Conservation (phyloP, 2,113 vertebrate species). For the Ariopsis seemanni region DNA sequence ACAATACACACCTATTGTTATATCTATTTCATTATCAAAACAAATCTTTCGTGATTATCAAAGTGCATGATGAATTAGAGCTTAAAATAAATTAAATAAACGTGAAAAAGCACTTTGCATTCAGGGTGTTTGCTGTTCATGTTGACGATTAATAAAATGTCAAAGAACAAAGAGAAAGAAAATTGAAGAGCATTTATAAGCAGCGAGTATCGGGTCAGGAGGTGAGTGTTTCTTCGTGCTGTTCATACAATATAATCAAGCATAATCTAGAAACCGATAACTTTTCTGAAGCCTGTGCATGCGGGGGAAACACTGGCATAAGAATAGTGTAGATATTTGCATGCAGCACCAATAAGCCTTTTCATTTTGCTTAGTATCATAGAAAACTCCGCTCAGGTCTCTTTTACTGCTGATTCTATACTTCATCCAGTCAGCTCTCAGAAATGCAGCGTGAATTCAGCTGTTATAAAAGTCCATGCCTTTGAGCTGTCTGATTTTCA, state of each 20-base stretch:
- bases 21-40: background rate
- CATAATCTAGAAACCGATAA: no score
- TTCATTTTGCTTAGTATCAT: conserved; percentile 16
- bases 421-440: background rate
- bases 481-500: conserved; percentile 8
- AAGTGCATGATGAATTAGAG: background rate
- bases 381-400: background rate
- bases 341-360: background rate
- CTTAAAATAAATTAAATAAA: background rate
- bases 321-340: conserved; percentile 4
- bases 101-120: background rate
- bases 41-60: background rate
- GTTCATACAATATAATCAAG: background rate
- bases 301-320: background rate
- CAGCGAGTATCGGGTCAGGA: conserved; percentile 24
- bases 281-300: no score
- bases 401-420: background rate
- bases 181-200: background rate
- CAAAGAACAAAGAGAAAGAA: background rate
- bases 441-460: background rate
- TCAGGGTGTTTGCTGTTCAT: background rate
- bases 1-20: background rate
- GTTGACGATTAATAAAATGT: background rate
- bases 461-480: background rate
- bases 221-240: background rate